Conservation (phyloP, 2,113 vertebrate species). For the Gymnobelideus leadbeateri region DNA sequence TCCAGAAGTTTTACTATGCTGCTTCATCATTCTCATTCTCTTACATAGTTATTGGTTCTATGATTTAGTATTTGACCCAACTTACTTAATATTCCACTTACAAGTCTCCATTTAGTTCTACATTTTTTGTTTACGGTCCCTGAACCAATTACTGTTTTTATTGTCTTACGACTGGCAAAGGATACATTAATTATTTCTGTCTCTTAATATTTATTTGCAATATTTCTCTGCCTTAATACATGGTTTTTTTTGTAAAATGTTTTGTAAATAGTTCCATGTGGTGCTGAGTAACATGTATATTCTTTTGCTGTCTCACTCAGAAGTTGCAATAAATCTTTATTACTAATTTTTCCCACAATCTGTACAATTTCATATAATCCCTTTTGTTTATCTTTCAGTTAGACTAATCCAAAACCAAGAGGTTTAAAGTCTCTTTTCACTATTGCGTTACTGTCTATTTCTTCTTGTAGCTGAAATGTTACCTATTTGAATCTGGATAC, state of each 20-base stretch:
- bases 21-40: not conserved
- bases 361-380: too few species aligned
- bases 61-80: not conserved
- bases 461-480: not conserved
- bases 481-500: not conserved
- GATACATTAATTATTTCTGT: too few species aligned
- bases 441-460: too few species aligned
- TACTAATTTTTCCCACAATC: not conserved
- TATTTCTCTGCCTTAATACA: too few species aligned
- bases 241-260: too few species aligned
- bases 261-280: too few species aligned
- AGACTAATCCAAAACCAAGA: too few species aligned
- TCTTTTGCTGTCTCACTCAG: not conserved
- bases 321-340: not conserved
- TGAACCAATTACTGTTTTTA: not conserved
- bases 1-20: not conserved
- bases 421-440: too few species aligned
- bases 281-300: too few species aligned
- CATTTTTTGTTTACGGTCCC: not conserved
- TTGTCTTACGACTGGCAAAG: too few species aligned
- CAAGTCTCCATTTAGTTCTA: not conserved
- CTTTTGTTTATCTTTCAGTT: too few species aligned
- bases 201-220: too few species aligned
- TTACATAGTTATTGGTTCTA: not conserved
- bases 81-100: not conserved